phyloP scores from a whole-genome alignment of 1,140 invertebrate species.

The Diachasma alloeum region DNA sequence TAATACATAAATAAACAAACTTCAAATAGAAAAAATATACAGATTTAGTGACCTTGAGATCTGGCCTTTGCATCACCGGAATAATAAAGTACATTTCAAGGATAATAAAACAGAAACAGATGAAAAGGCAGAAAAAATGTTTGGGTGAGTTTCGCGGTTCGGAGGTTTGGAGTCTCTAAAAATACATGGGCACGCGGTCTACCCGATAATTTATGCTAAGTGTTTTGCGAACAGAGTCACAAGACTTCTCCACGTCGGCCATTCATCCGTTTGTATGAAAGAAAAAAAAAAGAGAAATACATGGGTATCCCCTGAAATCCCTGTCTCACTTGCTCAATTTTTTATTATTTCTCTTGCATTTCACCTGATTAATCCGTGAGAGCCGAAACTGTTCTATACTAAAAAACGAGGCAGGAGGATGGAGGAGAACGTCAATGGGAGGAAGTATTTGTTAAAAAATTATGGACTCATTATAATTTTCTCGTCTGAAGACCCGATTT shows the following conservation, averaged over 20 bases:
- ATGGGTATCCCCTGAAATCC: neutral
- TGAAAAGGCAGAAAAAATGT: neutral
- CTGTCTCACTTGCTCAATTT: neutral
- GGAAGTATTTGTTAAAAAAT: conserved; percentile 3
- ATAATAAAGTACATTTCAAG: neutral
- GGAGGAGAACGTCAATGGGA: neutral
- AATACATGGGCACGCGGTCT: conserved; percentile 25
- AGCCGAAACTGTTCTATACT: neutral
- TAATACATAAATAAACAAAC: neutral
- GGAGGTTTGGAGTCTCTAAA: conserved; percentile 24
- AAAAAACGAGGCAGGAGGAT: neutral
- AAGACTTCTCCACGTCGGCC: conserved; percentile 37
- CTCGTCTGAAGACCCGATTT: neutral
- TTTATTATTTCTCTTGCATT: neutral
- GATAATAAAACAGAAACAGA: neutral
- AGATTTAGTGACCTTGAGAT: neutral
- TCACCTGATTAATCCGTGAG: neutral
- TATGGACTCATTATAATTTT: neutral
- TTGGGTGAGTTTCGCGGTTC: neutral
- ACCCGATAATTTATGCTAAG: conserved; percentile 49
- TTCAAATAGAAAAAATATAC: neutral
- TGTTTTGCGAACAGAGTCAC: conserved; percentile 41
- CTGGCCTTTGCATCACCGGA: neutral
- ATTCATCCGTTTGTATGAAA: conserved; percentile 36
- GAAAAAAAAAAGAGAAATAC: neutral